Base-by-base conservation (phyloP, 2,888 invertebrate genomes). In the Cheiracanthium punctorium region DNA sequence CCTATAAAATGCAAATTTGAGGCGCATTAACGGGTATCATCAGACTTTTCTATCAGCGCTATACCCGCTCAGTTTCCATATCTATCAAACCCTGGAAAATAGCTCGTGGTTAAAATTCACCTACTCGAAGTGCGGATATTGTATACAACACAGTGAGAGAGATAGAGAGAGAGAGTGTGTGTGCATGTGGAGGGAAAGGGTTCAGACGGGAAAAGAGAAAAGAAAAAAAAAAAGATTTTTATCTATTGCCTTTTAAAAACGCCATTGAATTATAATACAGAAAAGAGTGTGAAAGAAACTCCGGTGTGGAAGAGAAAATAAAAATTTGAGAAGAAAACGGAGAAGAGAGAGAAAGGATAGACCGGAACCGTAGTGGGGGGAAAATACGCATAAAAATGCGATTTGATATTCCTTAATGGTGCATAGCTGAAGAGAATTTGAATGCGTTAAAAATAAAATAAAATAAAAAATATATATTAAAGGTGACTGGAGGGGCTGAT, bases 161-260 rank as follows among this genome's bases (percentile, higher is more conserved):
- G 4, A 58, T 20, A 17, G 58, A 17, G 14, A 24, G 58, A 58
- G 17, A 17, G 24, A n/a, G n/a, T n/a, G n/a, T n/a, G n/a, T n/a
- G n/a, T n/a, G n/a, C n/a, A n/a, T n/a, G n/a, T n/a, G n/a, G n/a
- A n/a, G n/a, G n/a, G n/a, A n/a, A n/a, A n/a, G n/a, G n/a, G n/a
- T n/a, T n/a, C n/a, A n/a, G n/a, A 17, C 5, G 12, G 20, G 24
- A 8, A 24, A 58, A 58, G 24, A 17, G 12, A 24, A 24, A 58
- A 58, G 24, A 24, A 58, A 58, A 58, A 58, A 58, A 48, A 17
- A n/a, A 48, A 24, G 7, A 17, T 17, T 58, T 24, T 58, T 58
- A 58, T 58, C 58, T 58, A 58, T 58, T 58, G 58, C 58, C 58
- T 58, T 58, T 58, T 58, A 58, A 58, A 58, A 58, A 58, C 58